Evolutionary conservation across 2,113 vertebrate genomes (phyloP).

Genomic region (Seriola dumerili): DNA sequence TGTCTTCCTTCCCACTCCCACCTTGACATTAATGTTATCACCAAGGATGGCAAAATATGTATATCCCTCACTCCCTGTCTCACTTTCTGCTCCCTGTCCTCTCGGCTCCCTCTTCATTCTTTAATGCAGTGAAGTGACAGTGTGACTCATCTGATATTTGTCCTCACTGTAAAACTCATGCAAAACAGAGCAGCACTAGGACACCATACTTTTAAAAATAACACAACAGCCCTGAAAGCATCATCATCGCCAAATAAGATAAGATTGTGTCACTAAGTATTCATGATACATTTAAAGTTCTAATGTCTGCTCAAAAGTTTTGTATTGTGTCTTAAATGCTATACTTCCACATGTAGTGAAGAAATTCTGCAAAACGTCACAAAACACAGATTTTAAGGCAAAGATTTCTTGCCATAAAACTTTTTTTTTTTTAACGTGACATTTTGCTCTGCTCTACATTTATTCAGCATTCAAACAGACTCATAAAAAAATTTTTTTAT

Average conservation of each 20-base stretch:
- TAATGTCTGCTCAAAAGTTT: not conserved
- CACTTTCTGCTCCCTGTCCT: slow-evolving; percentile 21
- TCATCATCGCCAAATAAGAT: not conserved
- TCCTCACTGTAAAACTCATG: slow-evolving; percentile 39
- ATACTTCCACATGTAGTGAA: not conserved
- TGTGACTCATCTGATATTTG: slow-evolving; percentile 63
- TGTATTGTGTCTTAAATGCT: not conserved
- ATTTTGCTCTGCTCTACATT: slow-evolving; percentile 7
- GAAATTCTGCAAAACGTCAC: not conserved
- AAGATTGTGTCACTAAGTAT: not conserved
- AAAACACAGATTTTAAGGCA: not conserved
- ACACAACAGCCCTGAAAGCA: slow-evolving; percentile 4
- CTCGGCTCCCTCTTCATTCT: slow-evolving; percentile 45
- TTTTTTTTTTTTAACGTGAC: not conserved
- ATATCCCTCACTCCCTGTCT: slow-evolving; percentile 53
- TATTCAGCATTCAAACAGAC: slow-evolving; percentile 30
- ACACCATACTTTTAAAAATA: slow-evolving; percentile 6
- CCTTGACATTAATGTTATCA: slow-evolving; percentile 81
- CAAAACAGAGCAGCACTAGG: slow-evolving; percentile 24
- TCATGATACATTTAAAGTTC: not conserved
- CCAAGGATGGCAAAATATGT: slow-evolving; percentile 73
- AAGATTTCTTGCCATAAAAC: not conserved
- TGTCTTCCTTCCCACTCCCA: slow-evolving; percentile 76
- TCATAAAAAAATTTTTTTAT: slow-evolving; percentile 13
- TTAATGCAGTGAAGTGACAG: slow-evolving; percentile 64